Evolutionary conservation across 2,797 vertebrate species (phyloP).

Genomic region (Tinamus major): DNA sequence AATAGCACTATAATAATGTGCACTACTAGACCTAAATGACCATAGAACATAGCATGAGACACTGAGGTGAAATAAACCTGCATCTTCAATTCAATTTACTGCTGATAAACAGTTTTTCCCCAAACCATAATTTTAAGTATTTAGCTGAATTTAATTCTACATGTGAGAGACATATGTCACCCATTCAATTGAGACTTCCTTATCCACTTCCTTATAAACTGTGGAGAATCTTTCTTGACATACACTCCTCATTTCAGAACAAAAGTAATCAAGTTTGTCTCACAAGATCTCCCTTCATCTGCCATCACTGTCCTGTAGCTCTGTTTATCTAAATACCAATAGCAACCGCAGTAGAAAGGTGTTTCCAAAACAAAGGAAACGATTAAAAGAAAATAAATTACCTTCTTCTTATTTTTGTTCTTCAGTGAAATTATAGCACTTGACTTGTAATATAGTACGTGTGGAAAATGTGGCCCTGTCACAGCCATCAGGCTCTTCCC

Average conservation of each 20-base stretch:
- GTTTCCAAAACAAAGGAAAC: background rate
- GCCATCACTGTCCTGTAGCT: background rate
- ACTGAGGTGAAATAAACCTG: background rate
- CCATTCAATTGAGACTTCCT: background rate
- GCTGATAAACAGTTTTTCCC: background rate
- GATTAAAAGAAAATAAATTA: background rate
- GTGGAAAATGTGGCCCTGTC: background rate
- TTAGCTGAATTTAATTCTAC: background rate
- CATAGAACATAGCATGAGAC: background rate
- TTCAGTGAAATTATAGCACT: background rate
- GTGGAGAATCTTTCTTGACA: background rate
- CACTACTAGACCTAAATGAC: background rate
- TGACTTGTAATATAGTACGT: background rate
- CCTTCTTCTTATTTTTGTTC: background rate
- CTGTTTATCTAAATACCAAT: background rate
- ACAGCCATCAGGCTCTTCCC: background rate
- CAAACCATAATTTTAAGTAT: background rate
- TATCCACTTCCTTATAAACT: background rate
- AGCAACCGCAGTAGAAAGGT: background rate
- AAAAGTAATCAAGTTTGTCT: background rate
- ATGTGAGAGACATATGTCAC: background rate
- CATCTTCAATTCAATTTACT: background rate
- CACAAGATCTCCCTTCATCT: background rate
- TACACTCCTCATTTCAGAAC: background rate
- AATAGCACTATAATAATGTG: background rate